phyloP scores from a whole-genome alignment of 2,797 vertebrate species.

The Rhodeus uyekii region DNA sequence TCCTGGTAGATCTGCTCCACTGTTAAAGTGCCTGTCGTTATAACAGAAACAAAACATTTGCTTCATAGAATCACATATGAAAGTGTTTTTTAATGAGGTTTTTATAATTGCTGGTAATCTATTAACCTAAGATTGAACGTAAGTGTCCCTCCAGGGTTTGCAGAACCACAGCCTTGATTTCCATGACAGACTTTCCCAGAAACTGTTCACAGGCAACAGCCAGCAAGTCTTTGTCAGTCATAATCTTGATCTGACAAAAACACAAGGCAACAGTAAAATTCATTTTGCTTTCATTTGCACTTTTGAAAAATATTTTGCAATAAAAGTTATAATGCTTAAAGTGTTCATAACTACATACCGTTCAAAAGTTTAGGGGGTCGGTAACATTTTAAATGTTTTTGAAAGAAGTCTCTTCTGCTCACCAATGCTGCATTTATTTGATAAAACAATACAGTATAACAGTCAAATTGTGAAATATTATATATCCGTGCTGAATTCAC shows the following conservation, averaged over 20 bases:
- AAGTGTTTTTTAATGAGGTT: background rate
- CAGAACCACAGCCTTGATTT: slow-evolving; percentile 90
- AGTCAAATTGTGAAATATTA: background rate
- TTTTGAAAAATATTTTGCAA: background rate
- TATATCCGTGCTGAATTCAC: too few species aligned
- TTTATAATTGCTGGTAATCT: background rate
- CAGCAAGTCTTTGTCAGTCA: slow-evolving; percentile 89
- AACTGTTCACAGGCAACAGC: slow-evolving; percentile 94
- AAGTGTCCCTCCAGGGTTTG: slow-evolving; percentile 94
- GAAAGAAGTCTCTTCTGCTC: background rate
- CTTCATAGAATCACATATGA: background rate
- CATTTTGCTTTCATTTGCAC: background rate
- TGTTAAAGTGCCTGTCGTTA: slow-evolving; percentile 84
- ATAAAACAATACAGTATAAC: background rate
- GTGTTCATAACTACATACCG: background rate
- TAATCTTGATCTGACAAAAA: slow-evolving; percentile 87
- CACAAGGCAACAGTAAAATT: slow-evolving; percentile 38
- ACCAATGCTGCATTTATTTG: background rate
- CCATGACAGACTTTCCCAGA: slow-evolving; percentile 86
- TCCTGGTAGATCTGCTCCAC: slow-evolving; percentile 98
- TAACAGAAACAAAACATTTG: slow-evolving; percentile 13
- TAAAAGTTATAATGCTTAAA: background rate
- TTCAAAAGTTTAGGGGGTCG: background rate
- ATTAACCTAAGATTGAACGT: slow-evolving; percentile 90
- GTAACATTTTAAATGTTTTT: background rate